Percentiles rank a stretch among this genome's conserved stretches.
Evolutionary conservation across 2,797 vertebrate genomes (phyloP).

Genomic region (Psittacula echo): DNA sequence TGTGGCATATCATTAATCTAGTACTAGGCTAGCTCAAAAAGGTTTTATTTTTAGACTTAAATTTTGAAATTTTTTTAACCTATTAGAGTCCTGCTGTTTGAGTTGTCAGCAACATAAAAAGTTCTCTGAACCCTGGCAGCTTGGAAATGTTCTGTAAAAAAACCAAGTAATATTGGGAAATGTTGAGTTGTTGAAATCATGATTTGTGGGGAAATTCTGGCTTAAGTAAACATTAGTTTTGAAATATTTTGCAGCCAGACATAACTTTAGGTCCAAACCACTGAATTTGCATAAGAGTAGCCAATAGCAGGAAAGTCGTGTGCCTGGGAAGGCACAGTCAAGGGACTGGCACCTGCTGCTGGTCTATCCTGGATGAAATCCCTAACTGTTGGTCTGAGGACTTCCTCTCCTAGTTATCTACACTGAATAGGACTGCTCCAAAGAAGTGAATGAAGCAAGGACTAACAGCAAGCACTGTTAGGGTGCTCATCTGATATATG

Average conservation of each 20-base stretch:
- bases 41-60: neutral
- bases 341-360: neutral
- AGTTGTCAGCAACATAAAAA: neutral
- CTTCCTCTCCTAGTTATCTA: neutral
- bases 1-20: neutral
- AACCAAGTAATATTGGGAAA: neutral
- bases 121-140: neutral
- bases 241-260: neutral
- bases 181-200: neutral
- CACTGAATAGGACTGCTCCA: neutral
- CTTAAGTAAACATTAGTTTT: neutral
- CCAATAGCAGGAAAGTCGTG: neutral
- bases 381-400: neutral
- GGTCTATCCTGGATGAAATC: neutral
- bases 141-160: neutral
- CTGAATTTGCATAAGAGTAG: neutral
- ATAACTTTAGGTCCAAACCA: neutral
- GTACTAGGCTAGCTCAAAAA: neutral
- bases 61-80: neutral
- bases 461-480: neutral
- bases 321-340: neutral
- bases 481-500: rapidly evolving
- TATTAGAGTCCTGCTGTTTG: neutral
- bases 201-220: constrained; percentile 2
- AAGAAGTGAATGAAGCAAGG: neutral